phyloP scores from a whole-genome alignment of 2,113 vertebrate genomes.

The Pyxicephalus adspersus region DNA sequence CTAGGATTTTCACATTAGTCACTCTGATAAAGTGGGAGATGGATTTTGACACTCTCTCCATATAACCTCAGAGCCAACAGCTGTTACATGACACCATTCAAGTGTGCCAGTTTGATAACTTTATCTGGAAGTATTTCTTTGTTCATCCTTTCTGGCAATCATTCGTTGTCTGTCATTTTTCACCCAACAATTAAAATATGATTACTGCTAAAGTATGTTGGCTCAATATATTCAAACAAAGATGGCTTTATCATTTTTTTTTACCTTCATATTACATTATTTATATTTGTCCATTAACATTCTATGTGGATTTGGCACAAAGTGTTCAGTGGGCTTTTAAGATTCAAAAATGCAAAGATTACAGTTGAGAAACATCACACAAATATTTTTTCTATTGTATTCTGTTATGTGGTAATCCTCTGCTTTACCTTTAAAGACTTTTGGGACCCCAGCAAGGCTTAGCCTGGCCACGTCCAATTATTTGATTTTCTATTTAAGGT shows the following conservation, averaged over 20 bases:
- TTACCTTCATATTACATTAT: not conserved
- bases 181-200: conserved; percentile 39
- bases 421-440: too few species aligned
- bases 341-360: too few species aligned
- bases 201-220: conserved; percentile 37
- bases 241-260: not conserved
- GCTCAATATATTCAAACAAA: not conserved
- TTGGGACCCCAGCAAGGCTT: too few species aligned
- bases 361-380: too few species aligned
- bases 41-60: conserved; percentile 28
- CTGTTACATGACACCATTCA: conserved; percentile 38
- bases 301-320: too few species aligned
- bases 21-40: not conserved
- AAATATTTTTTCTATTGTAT: too few species aligned
- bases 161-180: conserved; percentile 33
- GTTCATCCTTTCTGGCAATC: conserved; percentile 3
- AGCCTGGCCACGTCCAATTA: too few species aligned
- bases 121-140: conserved; percentile 42
- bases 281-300: too few species aligned
- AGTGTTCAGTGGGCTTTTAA: too few species aligned
- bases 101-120: conserved; percentile 1
- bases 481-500: too few species aligned
- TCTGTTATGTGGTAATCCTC: too few species aligned
- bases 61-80: not conserved
- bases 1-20: too few species aligned